Base-by-base conservation (phyloP, 2,797 vertebrate genomes). In the Scolopax bukidnonensis region DNA sequence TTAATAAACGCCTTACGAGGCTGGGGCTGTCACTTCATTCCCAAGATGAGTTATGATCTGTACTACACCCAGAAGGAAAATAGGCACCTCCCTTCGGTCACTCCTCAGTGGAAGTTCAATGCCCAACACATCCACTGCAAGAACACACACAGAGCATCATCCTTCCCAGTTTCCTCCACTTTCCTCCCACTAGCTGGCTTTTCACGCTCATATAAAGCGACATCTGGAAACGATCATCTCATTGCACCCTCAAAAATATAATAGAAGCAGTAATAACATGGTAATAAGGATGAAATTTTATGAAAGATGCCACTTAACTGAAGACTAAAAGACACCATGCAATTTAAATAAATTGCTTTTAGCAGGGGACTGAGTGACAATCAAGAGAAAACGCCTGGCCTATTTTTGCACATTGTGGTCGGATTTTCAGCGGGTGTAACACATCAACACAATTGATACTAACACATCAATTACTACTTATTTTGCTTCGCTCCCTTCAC, bases 271-370 rank as follows among this genome's bases (percentile, higher is more conserved):
- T 67, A 89, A 96, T 94, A 84, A 95, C 57, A 96, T 76, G 87
- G 92, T 40, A 93, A 95, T 77, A 86, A 78, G 59, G 84, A 81
- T 69, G 93, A 43, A 68, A 40, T 88, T 84, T 80, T 59, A 77
- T 79, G 69, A 91, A 96, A 96, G 90, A 96, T 92, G 87, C 89
- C 96, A 96, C 95, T 96, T 95, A 84, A 93, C 89, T 30, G 76
- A 90, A 75, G 64, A 75, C 71, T 92, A 77, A 85, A 74, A 96
- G 95, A 85, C 89, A 94, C 80, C 56, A 45, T 83, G 82, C 89
- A 95, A 96, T 97, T 95, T 84, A 48, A 94, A 87, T 81, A 74
- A 95, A 96, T 91, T 92, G 82, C 88, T 89, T 87, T 91, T 88
- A 78, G 82, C 88, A 54, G 77, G 54, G 69, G 51, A 65, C 93